phyloP scores from a whole-genome alignment of 1,140 invertebrate genomes.

The Glossosoma conforme region DNA sequence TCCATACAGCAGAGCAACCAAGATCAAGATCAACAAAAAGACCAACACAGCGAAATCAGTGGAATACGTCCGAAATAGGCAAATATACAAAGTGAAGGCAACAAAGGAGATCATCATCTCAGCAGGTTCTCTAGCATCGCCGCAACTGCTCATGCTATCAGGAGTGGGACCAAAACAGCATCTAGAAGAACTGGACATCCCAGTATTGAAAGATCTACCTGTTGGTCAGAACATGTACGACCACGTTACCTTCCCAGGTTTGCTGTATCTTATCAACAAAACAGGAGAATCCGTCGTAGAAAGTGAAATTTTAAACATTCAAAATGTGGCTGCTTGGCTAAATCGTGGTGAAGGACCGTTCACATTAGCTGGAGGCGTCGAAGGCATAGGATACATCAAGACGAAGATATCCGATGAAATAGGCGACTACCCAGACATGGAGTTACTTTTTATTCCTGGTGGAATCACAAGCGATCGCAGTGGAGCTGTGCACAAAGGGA shows the following conservation, averaged over 20 bases:
- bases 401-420: constrained; percentile 52
- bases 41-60: constrained; percentile 62
- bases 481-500: constrained; percentile 50
- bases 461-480: constrained; percentile 60
- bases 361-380: constrained; percentile 52
- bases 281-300: constrained; percentile 40
- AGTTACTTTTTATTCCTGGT: constrained; percentile 56
- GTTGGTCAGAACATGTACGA: constrained; percentile 66
- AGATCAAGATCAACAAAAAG: constrained; percentile 58
- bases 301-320: constrained; percentile 36
- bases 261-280: constrained; percentile 54
- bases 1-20: constrained; percentile 53
- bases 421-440: constrained; percentile 56
- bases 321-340: constrained; percentile 38
- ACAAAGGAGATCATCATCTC: constrained; percentile 60
- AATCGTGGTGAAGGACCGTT: constrained; percentile 46
- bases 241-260: constrained; percentile 63
- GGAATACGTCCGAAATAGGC: constrained; percentile 51
- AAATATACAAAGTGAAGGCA: constrained; percentile 42
- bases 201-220: constrained; percentile 56
- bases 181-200: constrained; percentile 58
- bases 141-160: constrained; percentile 69
- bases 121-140: constrained; percentile 66
- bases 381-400: constrained; percentile 54
- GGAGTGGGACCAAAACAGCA: constrained; percentile 62